A percentile compares a stretch with the other conserved stretches of the same genome.
Evolutionary conservation across 2,888 invertebrate genomes (phyloP).

Genomic region (Drosophila ochracea): DNA sequence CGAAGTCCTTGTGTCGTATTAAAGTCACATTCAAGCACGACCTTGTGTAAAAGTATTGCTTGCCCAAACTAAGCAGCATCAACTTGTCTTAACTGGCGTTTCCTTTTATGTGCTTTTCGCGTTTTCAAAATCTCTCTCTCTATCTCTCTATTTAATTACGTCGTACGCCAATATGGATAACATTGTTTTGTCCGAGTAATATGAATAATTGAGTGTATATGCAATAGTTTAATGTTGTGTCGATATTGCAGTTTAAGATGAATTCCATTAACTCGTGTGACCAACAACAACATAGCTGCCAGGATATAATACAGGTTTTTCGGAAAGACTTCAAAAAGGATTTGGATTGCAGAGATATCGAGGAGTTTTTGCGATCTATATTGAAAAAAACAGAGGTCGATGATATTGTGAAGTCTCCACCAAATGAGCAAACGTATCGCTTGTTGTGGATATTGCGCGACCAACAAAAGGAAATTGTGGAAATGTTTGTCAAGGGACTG

Average conservation of each 20-base stretch:
- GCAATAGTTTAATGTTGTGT: not conserved
- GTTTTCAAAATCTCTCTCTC: not conserved
- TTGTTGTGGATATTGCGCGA: constrained; percentile 48
- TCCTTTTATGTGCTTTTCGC: constrained; percentile 3
- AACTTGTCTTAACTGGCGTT: not conserved
- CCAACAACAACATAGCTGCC: constrained; percentile 25
- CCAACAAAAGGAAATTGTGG: constrained; percentile 34
- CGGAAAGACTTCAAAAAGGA: constrained; percentile 40
- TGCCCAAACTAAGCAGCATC: constrained; percentile 1
- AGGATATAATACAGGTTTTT: constrained; percentile 58
- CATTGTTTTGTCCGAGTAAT: not conserved
- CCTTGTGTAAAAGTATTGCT: not conserved
- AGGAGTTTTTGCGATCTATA: constrained; percentile 34
- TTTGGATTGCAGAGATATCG: constrained; percentile 61
- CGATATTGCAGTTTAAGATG: constrained; percentile 34
- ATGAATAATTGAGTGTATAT: not conserved
- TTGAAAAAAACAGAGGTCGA: constrained; percentile 49
- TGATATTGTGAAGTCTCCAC: constrained; percentile 32
- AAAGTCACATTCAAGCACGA: not conserved
- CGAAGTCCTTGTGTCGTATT: constrained; percentile 8
- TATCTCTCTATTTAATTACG: not conserved
- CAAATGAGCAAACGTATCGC: constrained; percentile 11
- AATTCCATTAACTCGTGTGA: constrained; percentile 1
- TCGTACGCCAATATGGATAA: not conserved
- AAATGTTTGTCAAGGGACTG: constrained; percentile 71